Base-by-base conservation (phyloP, 1,140 invertebrate species). In the Brachionus rotundiformis region DNA sequence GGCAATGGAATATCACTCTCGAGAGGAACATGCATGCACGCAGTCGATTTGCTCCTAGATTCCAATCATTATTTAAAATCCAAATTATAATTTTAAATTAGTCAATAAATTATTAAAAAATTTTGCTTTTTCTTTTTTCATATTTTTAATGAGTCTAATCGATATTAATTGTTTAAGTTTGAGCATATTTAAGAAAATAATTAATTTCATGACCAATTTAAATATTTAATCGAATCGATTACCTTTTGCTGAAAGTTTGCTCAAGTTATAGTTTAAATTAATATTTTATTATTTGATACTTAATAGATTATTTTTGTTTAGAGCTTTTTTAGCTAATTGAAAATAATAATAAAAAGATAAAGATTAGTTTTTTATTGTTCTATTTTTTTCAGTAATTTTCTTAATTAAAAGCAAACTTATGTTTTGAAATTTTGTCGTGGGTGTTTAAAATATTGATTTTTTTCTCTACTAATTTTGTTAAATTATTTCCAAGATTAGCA, bases 1-100 rank as follows among this genome's bases (percentile, higher is more conserved):
- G 94, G 94, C 3, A 94, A 95, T 87, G 94, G 95, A 5, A 91
- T 96, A 1, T 92, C 92, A 80, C 91, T 93, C 36, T 92, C 93
- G 8, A 95, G 94, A 13, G 95, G 95, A 36, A 95, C 94, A 1
- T 91, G 92, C 1, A 89, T 91, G 71, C 89, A 94, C 84, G 93
- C 93, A 0, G 91, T 93, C 0, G 84, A 90, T 27, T 86, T 94
- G 3, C 91, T 92, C 0, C 87, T 63, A 41, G 41, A 63, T 29
- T 2, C n/a, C 2, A 41, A 19, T 11, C 1, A n/a, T 33, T 59
- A 44, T 41, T 19, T 27, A 13, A 47, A 44, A 81, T 81, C 79
- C 36, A 81, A 81, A 81, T 63, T 81, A 63, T 63, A 81, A 44
- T 54, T 54, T 54, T 25, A 54, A 54, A 54, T 54, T 54, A 54